phyloP scores from a whole-genome alignment of 2,113 vertebrate species.

The Willisornis vidua region DNA sequence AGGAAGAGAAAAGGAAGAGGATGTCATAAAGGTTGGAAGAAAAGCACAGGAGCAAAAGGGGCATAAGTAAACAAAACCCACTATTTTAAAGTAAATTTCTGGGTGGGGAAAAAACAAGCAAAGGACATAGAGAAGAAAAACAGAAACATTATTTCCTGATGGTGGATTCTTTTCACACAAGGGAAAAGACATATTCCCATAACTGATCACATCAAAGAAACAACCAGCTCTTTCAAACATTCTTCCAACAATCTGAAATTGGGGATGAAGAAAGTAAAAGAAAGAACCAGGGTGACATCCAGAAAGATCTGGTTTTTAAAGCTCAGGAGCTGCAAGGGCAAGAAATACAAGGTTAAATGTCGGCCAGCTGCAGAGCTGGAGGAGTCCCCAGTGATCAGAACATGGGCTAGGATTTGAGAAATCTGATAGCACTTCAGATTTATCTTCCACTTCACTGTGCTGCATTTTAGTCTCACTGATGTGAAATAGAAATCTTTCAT shows the following conservation, averaged over 20 bases:
- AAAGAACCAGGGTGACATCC: not conserved
- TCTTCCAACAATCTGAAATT: not conserved
- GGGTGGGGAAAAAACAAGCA: too few species aligned
- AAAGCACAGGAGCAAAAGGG: not conserved
- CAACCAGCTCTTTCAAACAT: not conserved
- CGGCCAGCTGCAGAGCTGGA: not conserved
- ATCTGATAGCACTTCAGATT: not conserved
- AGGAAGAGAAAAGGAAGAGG: not conserved
- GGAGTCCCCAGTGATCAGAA: not conserved
- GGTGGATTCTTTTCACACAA: not conserved
- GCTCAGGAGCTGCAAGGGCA: not conserved
- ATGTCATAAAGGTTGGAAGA: not conserved
- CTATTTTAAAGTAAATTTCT: not conserved
- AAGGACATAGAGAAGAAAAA: not conserved
- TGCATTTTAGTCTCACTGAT: not conserved
- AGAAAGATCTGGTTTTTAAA: not conserved
- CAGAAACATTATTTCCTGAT: not conserved
- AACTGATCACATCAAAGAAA: not conserved
- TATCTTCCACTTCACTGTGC: not conserved
- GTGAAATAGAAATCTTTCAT: not conserved
- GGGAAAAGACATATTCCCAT: not conserved
- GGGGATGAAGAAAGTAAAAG: not conserved
- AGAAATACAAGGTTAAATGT: not conserved
- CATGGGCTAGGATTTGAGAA: not conserved
- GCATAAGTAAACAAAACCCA: fast-evolving